Conservation (phyloP, 2,113 vertebrate species). For the Heteronetta atricapilla region DNA sequence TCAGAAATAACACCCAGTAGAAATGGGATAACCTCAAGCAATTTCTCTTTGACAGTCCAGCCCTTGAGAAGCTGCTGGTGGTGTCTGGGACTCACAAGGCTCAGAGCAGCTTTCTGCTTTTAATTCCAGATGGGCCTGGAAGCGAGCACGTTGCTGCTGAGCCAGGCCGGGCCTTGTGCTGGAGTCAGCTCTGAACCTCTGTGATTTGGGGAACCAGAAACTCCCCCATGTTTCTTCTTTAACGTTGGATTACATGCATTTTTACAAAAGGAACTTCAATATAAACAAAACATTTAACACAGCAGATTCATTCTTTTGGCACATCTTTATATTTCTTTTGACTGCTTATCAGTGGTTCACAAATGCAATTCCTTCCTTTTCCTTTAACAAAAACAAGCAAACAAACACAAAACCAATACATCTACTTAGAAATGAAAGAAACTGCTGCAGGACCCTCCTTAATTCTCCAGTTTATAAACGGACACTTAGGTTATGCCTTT, state of each 20-base stretch:
- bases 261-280: neutral
- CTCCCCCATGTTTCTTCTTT: neutral
- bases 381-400: neutral
- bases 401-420: neutral
- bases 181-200: neutral
- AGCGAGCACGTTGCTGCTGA: neutral
- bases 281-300: neutral
- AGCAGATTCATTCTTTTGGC: neutral
- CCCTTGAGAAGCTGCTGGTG: neutral
- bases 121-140: neutral
- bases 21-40: neutral
- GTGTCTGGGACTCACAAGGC: fast-evolving
- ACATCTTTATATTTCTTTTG: neutral
- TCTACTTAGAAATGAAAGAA: neutral
- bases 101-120: neutral
- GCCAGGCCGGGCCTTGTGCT: fast-evolving
- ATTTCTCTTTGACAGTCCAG: neutral
- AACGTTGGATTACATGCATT: neutral
- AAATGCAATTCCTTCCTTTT: neutral
- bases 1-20: neutral
- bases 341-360: neutral
- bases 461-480: neutral
- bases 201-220: neutral
- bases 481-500: neutral
- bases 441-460: neutral